Evolutionary conservation across 1,140 invertebrate genomes (phyloP).

Genomic region (Adoxophyes honmai): DNA sequence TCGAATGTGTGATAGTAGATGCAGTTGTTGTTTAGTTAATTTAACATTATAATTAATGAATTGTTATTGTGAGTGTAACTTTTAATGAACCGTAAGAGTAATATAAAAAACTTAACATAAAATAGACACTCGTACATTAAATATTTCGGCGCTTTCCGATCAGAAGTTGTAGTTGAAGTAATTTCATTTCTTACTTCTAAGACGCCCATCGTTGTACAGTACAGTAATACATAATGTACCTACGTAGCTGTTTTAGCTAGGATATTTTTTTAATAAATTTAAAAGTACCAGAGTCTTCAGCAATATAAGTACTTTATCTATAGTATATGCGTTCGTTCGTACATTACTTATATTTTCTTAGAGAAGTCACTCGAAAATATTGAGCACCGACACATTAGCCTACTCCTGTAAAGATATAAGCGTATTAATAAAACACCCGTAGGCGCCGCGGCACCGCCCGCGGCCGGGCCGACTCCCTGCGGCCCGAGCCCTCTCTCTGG

Average conservation of each 20-base stretch:
- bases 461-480: too few species aligned
- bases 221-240: conserved; percentile 71
- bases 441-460: too few species aligned
- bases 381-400: conserved; percentile 64
- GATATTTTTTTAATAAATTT: conserved; percentile 72
- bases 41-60: conserved; percentile 57
- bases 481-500: conserved; percentile 23
- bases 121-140: conserved; percentile 42
- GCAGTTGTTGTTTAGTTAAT: conserved; percentile 78
- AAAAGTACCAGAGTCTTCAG: conserved; percentile 53
- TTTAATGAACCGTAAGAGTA: conserved; percentile 66
- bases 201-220: conserved; percentile 71
- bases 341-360: conserved; percentile 41
- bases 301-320: conserved; percentile 46
- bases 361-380: conserved; percentile 49
- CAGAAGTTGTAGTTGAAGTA: conserved; percentile 47
- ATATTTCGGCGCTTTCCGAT: conserved; percentile 53
- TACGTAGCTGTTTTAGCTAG: conserved; percentile 72
- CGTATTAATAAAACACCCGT: conserved; percentile 25
- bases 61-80: conserved; percentile 75
- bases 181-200: conserved; percentile 57
- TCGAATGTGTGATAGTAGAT: conserved; percentile 79
- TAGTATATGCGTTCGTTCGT: conserved; percentile 47
- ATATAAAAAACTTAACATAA: conserved; percentile 50
- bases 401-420: conserved; percentile 49